A percentile compares a stretch with the other conserved stretches of the same genome.
Evolutionary conservation across 1,140 invertebrate species (phyloP).

Genomic region (Aphaenogaster rudis): DNA sequence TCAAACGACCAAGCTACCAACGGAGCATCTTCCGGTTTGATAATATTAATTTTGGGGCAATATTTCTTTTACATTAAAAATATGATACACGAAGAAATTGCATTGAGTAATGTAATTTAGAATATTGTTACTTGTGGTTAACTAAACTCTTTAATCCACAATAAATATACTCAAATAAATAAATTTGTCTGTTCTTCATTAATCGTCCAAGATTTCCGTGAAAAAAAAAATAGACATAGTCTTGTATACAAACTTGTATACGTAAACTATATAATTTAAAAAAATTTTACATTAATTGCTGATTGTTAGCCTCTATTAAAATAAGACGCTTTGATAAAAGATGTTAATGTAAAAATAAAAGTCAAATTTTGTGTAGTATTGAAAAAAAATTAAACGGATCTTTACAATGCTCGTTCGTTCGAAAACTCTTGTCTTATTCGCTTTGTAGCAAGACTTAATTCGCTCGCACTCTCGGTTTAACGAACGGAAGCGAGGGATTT

Average conservation of each 20-base stretch:
- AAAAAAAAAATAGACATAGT: neutral
- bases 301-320: neutral
- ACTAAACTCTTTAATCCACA: neutral
- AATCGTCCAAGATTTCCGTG: neutral
- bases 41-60: constrained; percentile 32
- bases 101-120: neutral
- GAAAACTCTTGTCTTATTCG: neutral
- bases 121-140: neutral
- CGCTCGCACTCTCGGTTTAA: neutral
- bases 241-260: neutral
- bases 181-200: constrained; percentile 21
- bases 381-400: neutral
- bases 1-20: neutral
- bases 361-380: neutral
- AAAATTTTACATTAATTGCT: neutral
- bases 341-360: neutral
- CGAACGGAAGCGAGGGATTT: constrained; percentile 19
- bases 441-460: neutral
- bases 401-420: neutral
- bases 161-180: constrained; percentile 20
- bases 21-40: constrained; percentile 30
- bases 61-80: constrained; percentile 20
- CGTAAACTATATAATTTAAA: neutral
- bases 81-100: neutral
- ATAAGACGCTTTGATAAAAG: neutral